A percentile compares a stretch with the other conserved stretches of the same genome.
Conservation (phyloP, 2,113 vertebrate species). For the Ivindomyrus marchei region DNA sequence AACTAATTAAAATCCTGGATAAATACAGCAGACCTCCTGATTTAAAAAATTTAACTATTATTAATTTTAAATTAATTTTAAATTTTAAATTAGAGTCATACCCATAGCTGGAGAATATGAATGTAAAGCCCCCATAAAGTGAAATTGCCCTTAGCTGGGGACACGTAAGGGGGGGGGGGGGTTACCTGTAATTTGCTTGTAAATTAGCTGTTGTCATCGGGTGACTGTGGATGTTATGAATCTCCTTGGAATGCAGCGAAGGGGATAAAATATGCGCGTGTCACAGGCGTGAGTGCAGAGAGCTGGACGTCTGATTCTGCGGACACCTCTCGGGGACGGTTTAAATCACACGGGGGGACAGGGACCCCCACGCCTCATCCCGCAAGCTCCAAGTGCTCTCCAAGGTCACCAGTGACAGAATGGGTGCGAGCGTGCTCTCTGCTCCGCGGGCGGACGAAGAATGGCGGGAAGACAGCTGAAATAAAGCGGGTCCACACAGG, state of each 20-base stretch:
- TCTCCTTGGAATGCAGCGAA: background rate
- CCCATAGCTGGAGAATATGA: background rate
- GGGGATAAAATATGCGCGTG: background rate
- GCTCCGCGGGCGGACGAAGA: too few relatives aligned
- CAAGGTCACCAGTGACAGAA: background rate
- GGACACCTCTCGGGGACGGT: background rate
- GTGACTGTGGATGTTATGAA: background rate
- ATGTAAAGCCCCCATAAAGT: background rate
- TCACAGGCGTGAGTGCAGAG: background rate
- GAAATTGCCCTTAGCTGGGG: background rate
- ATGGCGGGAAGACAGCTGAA: too few relatives aligned
- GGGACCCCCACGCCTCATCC: background rate
- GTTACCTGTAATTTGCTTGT: background rate
- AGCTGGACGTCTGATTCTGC: background rate
- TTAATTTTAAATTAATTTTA: background rate
- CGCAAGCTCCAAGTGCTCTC: background rate
- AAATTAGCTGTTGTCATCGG: background rate
- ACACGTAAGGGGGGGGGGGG: background rate
- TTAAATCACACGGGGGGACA: background rate
- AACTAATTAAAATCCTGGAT: background rate
- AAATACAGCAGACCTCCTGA: background rate
- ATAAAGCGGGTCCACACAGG: too few relatives aligned
- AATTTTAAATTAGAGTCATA: background rate
- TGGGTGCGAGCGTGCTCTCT: background rate
- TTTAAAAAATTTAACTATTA: background rate